Evolutionary conservation across 1,140 invertebrate species (phyloP).

Genomic region (Delia radicum): DNA sequence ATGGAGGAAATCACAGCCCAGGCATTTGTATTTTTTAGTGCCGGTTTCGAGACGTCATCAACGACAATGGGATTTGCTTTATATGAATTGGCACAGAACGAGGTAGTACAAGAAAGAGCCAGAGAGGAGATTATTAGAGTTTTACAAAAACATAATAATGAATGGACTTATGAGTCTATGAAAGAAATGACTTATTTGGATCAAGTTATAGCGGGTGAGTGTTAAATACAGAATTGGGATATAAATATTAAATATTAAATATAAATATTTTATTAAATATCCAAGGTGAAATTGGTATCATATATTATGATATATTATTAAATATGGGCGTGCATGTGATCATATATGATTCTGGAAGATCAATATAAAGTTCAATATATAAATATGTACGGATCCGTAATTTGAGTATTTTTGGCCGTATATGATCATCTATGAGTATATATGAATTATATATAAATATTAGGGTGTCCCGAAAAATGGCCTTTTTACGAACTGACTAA

Average conservation of each 20-base stretch:
- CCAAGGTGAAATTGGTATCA: too few species aligned
- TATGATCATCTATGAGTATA: too few species aligned
- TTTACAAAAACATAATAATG: constrained; percentile 31
- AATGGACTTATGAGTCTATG: constrained; percentile 50
- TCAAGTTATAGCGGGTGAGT: constrained; percentile 50
- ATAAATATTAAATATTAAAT: not conserved
- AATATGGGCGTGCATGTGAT: too few species aligned
- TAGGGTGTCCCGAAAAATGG: too few species aligned
- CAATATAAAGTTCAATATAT: not conserved
- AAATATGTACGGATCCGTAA: not conserved
- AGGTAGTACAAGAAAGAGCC: constrained; percentile 57
- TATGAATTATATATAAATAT: too few species aligned
- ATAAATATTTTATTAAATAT: too few species aligned
- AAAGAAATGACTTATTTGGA: constrained; percentile 49
- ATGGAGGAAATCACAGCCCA: constrained; percentile 50
- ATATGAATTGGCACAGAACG: constrained; percentile 54
- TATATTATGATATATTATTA: too few species aligned
- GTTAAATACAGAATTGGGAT: not conserved
- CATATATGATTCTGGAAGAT: too few species aligned
- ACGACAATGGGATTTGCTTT: constrained; percentile 56
- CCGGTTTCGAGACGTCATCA: constrained; percentile 52
- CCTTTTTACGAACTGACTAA: too few species aligned
- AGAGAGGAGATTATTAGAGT: constrained; percentile 56
- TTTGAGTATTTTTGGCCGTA: too few species aligned
- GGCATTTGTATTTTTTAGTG: constrained; percentile 46